Evolutionary conservation across 2,113 vertebrate species (phyloP).

Genomic region (Thamnaconus septentrionalis): DNA sequence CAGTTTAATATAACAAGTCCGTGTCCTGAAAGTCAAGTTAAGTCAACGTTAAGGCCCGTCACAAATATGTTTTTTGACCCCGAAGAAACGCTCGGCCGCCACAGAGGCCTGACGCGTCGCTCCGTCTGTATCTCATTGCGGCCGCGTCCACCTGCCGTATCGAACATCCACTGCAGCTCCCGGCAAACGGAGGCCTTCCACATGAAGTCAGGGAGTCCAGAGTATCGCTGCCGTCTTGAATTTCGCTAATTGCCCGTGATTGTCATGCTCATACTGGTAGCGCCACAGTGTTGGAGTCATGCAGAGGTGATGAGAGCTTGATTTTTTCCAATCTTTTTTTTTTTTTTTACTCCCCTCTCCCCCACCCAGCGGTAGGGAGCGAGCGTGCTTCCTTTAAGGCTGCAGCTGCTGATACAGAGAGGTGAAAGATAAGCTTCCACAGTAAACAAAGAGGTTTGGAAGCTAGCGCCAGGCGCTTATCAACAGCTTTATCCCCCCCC

Average conservation of each 20-base stretch:
- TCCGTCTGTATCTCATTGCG: background rate
- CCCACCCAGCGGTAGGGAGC: no score
- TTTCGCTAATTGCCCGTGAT: slow-evolving; percentile 30
- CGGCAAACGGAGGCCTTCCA: background rate
- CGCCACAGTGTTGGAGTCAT: background rate
- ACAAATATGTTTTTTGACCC: no score
- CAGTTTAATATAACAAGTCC: no score
- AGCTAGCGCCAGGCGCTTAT: slow-evolving; percentile 28
- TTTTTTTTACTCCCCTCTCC: no score
- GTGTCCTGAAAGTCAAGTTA: no score
- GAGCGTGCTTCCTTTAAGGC: background rate
- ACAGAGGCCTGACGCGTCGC: no score
- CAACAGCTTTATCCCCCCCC: slow-evolving; percentile 26
- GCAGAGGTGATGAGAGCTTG: slow-evolving; percentile 8
- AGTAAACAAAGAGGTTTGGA: slow-evolving; percentile 42
- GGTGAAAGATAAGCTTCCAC: slow-evolving; percentile 35
- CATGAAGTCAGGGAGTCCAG: slow-evolving; percentile 4
- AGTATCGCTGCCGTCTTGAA: slow-evolving; percentile 32
- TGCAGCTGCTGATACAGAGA: slow-evolving; percentile 30
- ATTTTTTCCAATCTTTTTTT: slow-evolving; percentile 29
- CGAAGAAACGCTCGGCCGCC: no score
- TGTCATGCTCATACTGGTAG: slow-evolving; percentile 3
- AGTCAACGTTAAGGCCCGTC: no score
- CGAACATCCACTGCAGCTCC: slow-evolving; percentile 4
- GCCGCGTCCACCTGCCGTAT: background rate